These are phyloP conservation scores for Callopanchax toddi DNA, from an alignment of 2,113 vertebrate genomes.

Conservation along the genomic window DNA sequence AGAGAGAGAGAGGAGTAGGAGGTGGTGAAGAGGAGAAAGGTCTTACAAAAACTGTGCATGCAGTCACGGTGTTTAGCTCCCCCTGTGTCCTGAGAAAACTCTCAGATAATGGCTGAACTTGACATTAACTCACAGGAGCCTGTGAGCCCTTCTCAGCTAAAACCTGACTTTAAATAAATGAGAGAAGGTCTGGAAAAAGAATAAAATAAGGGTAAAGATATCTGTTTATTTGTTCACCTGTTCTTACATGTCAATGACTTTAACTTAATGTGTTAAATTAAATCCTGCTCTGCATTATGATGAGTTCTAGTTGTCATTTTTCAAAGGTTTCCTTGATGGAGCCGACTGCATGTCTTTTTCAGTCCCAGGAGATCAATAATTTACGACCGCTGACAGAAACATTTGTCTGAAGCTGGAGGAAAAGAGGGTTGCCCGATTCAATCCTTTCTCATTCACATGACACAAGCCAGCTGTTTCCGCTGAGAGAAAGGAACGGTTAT, in stretches of 20 bases:
- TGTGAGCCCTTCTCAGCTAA: conserved; percentile 12
- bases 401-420: conserved; percentile 41
- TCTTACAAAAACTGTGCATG: not conserved
- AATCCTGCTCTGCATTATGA: conserved; percentile 13
- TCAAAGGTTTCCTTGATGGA: conserved; percentile 7
- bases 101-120: conserved; percentile 32
- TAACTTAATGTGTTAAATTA: conserved; percentile 33
- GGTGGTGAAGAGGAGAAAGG: not conserved
- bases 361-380: conserved; percentile 10
- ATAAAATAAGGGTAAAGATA: conserved; percentile 26
- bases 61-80: conserved; percentile 20
- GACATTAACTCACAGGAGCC: conserved; percentile 20
- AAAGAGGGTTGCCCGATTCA: conserved; percentile 18
- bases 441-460: conserved; percentile 48
- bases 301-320: conserved; percentile 11
- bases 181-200: conserved; percentile 28
- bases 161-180: conserved; percentile 17
- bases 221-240: conserved; percentile 27
- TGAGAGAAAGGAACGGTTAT: conserved; percentile 57
- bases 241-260: conserved; percentile 19
- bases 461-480: conserved; percentile 59
- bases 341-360: not conserved
- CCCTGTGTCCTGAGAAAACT: conserved; percentile 56
- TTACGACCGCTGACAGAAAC: conserved; percentile 44
- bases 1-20: not conserved